A percentile compares a stretch with the other conserved stretches of the same genome.
Conservation (phyloP, 2,797 vertebrate species). For the Urocyon cinereoargenteus region DNA sequence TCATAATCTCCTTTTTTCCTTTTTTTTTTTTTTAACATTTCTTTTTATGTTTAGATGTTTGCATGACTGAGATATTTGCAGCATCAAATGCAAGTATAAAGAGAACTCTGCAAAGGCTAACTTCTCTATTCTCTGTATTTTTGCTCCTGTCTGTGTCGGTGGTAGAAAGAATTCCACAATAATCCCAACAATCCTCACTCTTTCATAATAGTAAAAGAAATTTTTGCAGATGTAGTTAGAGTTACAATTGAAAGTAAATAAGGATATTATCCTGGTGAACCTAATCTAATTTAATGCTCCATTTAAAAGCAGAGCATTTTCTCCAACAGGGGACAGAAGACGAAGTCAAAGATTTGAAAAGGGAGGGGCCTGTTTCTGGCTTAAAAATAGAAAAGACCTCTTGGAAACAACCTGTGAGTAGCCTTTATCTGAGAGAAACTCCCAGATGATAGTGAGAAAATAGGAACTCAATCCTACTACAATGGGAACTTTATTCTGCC, state of each 20-base stretch:
- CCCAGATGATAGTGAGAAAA: neutral
- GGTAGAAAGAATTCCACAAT: neutral
- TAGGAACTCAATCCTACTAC: neutral
- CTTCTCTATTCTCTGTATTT: neutral
- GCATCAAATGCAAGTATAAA: neutral
- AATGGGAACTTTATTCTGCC: neutral
- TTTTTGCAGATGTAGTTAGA: neutral
- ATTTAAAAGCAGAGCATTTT: slow-evolving; percentile 4
- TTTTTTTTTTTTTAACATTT: neutral
- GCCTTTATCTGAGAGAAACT: neutral
- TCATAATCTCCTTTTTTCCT: neutral
- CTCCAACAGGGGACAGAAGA: neutral
- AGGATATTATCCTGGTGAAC: neutral
- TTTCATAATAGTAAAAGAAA: neutral
- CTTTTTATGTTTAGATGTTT: neutral
- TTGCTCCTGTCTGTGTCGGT: too few species aligned
- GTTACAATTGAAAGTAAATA: neutral
- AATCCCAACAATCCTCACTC: neutral
- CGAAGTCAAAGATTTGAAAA: neutral
- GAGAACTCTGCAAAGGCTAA: neutral
- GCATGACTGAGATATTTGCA: neutral
- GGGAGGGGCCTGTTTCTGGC: neutral
- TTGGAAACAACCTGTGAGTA: neutral
- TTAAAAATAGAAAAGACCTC: neutral
- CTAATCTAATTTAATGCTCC: neutral